Base-by-base conservation (phyloP, 2,113 vertebrate genomes). In the Labrus mixtus region DNA sequence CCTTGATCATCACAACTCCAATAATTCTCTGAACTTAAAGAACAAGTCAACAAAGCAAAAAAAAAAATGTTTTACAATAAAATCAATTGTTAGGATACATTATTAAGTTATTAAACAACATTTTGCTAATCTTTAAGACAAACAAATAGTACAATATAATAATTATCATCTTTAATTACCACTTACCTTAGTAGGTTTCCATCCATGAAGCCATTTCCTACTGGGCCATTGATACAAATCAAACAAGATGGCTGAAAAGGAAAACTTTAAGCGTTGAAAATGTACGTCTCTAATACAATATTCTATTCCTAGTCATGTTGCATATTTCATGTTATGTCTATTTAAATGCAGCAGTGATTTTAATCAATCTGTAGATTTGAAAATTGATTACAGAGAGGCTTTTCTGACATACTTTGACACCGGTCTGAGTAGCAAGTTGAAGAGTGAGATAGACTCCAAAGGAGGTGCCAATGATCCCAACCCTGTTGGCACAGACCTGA, bases 141-240 rank as follows among this genome's bases (percentile, higher is more conserved):
- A 15, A 15, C n/a, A 13, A 16, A 4, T 13, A 33, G 3, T 12
- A 2, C 43, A 5, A 13, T 45, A 15, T 48, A 4, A 48, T 48
- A 19, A 8, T 17, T 16, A 48, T 19, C 17, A 48, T 3, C 19
- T 58, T 65, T 2, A 19, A 43, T 55, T 25, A 59, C 2, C 6
- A 41, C 39, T 56, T 61, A 92, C 89, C 51, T 39, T 8, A 81
- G 61, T 46, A 74, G 59, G 0, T 0, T 0, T 58, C 76, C 37
- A 16, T 69, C 12, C 1, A 10, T 39, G 37, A 25, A 0, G 6
- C n/a, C n/a, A 23, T 63, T 86, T 62, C 90, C 90, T 3, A 82
- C 2, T 12, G 90, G 86, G 3, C 93, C 93, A 0, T 92, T 95
- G 29, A 95, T 78, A 37, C 89, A 84, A 73, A 93, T 79, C 80